These are phyloP conservation scores for Tridacna gigas DNA, from an alignment of 2,888 invertebrate species.

Conservation along the genomic window DNA sequence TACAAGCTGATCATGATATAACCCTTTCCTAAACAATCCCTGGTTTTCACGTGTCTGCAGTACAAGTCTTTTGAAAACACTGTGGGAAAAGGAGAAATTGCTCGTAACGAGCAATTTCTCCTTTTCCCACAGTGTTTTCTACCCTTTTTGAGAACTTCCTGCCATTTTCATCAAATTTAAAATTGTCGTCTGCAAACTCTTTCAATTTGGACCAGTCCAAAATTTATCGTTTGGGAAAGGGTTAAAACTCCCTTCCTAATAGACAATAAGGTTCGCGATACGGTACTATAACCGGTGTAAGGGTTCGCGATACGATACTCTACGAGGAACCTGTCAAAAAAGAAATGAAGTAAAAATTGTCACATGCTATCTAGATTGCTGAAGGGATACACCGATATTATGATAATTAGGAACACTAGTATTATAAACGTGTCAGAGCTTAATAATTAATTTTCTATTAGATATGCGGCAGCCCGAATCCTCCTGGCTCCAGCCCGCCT, in stretches of 20 bases:
- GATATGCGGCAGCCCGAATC: constrained; percentile 12
- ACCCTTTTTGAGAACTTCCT: neutral
- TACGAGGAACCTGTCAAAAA: too few species aligned
- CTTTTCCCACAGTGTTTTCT: neutral
- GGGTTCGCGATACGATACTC: too few species aligned
- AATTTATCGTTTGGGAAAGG: too few species aligned
- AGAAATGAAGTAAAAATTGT: too few species aligned
- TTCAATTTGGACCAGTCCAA: too few species aligned
- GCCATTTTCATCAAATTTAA: neutral
- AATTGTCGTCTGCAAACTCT: too few species aligned
- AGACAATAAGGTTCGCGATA: too few species aligned
- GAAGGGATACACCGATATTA: neutral
- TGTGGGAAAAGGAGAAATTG: neutral
- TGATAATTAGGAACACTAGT: constrained; percentile 9
- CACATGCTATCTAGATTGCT: too few species aligned
- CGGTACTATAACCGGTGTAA: too few species aligned
- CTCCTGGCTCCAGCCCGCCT: neutral
- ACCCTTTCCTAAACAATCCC: neutral
- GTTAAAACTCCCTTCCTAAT: too few species aligned
- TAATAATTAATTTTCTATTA: constrained; percentile 18
- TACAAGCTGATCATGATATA: neutral
- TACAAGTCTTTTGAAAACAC: neutral
- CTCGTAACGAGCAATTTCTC: neutral
- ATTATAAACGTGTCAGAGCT: constrained; percentile 16
- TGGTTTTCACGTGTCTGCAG: neutral